Conservation (phyloP, 1,140 invertebrate species). For the Drosophila oshimai region DNA sequence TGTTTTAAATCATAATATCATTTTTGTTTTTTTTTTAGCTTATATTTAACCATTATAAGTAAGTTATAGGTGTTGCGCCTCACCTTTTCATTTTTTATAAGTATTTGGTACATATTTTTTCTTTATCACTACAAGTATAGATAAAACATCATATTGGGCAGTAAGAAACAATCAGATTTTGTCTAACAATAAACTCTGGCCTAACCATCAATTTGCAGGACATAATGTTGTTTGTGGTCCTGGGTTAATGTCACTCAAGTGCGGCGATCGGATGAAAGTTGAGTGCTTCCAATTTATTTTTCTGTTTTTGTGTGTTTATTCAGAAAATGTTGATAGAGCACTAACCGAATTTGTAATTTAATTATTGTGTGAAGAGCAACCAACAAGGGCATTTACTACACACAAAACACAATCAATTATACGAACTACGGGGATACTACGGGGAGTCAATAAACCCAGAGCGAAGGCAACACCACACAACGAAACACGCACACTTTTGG, state of each 20-base stretch:
- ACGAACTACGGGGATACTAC: constrained; percentile 9
- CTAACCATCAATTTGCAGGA: constrained; percentile 15
- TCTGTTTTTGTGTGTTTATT: no score
- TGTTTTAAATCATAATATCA: no score
- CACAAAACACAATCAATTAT: constrained; percentile 7
- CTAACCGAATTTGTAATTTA: constrained; percentile 44
- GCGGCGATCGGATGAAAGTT: neutral
- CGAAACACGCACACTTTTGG: neutral
- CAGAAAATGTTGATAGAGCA: constrained; percentile 37
- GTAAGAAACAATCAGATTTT: constrained; percentile 20
- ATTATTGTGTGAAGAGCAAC: constrained; percentile 30
- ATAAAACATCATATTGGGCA: no score
- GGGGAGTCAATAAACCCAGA: constrained; percentile 65
- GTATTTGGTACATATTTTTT: no score
- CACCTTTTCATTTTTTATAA: neutral
- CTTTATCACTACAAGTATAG: no score
- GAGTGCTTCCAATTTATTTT: constrained; percentile 20
- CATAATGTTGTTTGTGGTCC: neutral
- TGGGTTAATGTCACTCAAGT: constrained; percentile 8
- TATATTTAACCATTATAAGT: no score
- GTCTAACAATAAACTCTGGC: constrained; percentile 18
- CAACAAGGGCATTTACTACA: constrained; percentile 48
- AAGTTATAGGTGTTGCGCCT: no score
- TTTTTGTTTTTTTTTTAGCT: no score
- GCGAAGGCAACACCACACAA: constrained; percentile 32